Conservation (phyloP, 2,888 invertebrate species). For the Lithophane ornitopus region DNA sequence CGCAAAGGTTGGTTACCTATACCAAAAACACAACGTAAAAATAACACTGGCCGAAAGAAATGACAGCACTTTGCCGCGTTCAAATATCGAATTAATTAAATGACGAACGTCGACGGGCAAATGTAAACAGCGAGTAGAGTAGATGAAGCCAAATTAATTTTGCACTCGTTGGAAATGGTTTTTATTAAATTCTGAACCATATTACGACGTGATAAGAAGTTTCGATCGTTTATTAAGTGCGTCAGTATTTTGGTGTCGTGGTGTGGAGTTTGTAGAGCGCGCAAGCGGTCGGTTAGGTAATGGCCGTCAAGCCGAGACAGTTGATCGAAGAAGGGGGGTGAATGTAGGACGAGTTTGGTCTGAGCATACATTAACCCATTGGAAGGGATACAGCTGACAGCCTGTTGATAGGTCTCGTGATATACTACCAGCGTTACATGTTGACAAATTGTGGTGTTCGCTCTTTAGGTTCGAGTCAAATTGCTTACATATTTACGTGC, state of each 20-base stretch:
- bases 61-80: conserved; percentile 82
- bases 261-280: conserved; percentile 83
- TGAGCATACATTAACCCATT: conserved; percentile 74
- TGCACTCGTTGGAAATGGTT: conserved; percentile 62
- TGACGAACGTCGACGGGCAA: conserved; percentile 83
- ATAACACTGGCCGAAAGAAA: conserved; percentile 69
- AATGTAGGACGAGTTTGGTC: conserved; percentile 84
- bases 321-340: conserved; percentile 87
- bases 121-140: conserved; percentile 84
- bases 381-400: conserved; percentile 77
- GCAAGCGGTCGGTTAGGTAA: conserved; percentile 87
- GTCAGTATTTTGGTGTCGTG: conserved; percentile 66
- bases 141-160: conserved; percentile 79
- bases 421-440: conserved; percentile 47
- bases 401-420: conserved; percentile 64
- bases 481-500: conserved; percentile 49
- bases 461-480: conserved; percentile 45
- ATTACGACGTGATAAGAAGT: conserved; percentile 69
- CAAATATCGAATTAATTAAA: conserved; percentile 89
- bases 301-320: conserved; percentile 85
- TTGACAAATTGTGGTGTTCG: conserved; percentile 44
- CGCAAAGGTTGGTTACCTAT: conserved; percentile 17
- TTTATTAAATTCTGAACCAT: conserved; percentile 75
- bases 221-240: conserved; percentile 54
- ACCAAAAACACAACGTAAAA: conserved; percentile 52